Evolutionary conservation across 2,888 invertebrate genomes (phyloP).

Genomic region (Microplitis deprimator): DNA sequence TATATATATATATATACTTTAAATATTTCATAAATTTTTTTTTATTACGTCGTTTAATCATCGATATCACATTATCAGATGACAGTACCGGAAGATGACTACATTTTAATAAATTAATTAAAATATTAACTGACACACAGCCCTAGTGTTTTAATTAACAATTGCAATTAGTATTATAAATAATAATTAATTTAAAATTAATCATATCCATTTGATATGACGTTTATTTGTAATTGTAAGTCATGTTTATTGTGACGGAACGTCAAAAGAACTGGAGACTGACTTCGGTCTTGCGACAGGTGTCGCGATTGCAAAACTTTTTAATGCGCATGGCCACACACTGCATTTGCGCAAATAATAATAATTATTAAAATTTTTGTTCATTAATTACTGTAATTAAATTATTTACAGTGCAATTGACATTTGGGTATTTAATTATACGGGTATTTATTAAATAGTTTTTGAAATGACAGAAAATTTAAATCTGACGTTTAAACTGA

Average conservation of each 20-base stretch:
- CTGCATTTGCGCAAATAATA: conserved; percentile 11
- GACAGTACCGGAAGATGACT: conserved; percentile 37
- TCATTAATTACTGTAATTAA: conserved; percentile 4
- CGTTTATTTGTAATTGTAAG: conserved; percentile 37
- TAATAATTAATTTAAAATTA: neutral
- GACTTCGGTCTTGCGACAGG: conserved; percentile 57
- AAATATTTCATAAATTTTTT: neutral
- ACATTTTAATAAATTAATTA: conserved; percentile 49
- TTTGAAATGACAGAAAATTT: neutral
- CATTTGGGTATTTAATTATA: too few relatives aligned
- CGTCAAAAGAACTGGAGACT: conserved; percentile 54
- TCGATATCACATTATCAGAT: conserved; percentile 11
- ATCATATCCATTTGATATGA: neutral
- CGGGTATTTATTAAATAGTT: too few relatives aligned
- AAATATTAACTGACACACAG: neutral
- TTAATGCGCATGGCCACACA: conserved; percentile 37
- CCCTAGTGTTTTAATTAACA: neutral
- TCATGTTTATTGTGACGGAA: conserved; percentile 60
- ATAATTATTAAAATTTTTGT: neutral
- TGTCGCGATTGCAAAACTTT: conserved; percentile 51
- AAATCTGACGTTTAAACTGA: neutral
- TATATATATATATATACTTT: neutral
- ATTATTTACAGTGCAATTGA: too few relatives aligned
- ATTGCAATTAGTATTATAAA: neutral
- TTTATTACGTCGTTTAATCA: neutral